A percentile compares a stretch with the other conserved stretches of the same genome.
These are phyloP conservation scores for Gambusia yucatana DNA, from an alignment of 2,797 vertebrate genomes.

Conservation along the genomic window DNA sequence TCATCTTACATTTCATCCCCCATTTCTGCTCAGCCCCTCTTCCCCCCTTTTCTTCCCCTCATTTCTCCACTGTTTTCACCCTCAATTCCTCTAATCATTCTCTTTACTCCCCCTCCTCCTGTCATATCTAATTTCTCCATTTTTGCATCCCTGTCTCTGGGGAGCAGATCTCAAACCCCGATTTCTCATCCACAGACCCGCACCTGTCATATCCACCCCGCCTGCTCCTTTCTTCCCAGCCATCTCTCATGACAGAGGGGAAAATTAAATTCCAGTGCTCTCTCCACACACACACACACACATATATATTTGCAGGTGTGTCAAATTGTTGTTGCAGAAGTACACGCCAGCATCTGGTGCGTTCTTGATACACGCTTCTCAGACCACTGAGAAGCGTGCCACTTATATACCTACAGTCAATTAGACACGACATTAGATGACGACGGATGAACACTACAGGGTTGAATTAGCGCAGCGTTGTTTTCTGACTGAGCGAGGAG, in stretches of 20 bases:
- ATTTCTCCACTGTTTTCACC: constrained; percentile 27
- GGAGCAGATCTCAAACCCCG: constrained; percentile 38
- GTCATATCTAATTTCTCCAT: constrained; percentile 35
- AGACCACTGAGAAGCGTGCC: constrained; percentile 13
- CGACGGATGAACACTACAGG: constrained; percentile 9
- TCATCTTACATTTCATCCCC: constrained; percentile 28
- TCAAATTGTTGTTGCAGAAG: constrained; percentile 4
- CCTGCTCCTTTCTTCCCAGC: constrained; percentile 20
- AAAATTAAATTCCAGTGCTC: constrained; percentile 45
- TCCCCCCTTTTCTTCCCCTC: background rate
- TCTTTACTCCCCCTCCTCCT: constrained; percentile 11
- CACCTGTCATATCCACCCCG: constrained; percentile 24
- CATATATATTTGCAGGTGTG: constrained; percentile 5
- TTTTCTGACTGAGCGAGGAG: constrained; percentile 32
- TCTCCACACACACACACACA: background rate
- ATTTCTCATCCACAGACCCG: constrained; percentile 34
- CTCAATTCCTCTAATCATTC: constrained; percentile 23
- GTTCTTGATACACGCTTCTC: constrained; percentile 15
- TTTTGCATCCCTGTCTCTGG: constrained; percentile 25
- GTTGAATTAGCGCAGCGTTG: constrained; percentile 1
- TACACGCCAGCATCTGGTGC: background rate
- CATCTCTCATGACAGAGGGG: constrained; percentile 27
- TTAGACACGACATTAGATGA: constrained; percentile 4
- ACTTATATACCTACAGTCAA: background rate
- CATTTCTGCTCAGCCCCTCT: constrained; percentile 1